Conservation (phyloP, 2,888 invertebrate genomes). For the Phyllotreta cruciferae region DNA sequence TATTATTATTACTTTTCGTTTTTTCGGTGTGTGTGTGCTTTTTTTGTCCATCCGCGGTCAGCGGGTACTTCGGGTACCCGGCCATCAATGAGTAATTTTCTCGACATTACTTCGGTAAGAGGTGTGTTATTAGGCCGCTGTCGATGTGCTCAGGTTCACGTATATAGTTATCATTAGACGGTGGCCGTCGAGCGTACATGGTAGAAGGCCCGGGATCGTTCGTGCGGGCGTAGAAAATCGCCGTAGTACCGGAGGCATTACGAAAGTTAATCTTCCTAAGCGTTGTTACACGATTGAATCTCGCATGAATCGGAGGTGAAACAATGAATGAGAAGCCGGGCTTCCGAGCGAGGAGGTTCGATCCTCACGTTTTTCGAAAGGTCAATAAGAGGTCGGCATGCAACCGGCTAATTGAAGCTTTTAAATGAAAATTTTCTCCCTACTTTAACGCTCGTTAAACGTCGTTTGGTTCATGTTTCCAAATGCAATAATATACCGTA, state of each 20-base stretch:
- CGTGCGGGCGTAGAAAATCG: conserved; percentile 34
- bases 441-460: too few relatives aligned
- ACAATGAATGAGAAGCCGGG: too few relatives aligned
- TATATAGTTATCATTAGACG: conserved; percentile 41
- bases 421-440: conserved; percentile 21
- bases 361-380: conserved; percentile 41
- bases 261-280: too few relatives aligned
- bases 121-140: conserved; percentile 38
- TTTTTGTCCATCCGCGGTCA: conserved; percentile 9
- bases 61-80: background rate
- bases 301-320: too few relatives aligned
- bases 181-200: conserved; percentile 37
- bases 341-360: conserved; percentile 39
- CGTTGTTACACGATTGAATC: too few relatives aligned
- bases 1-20: too few relatives aligned
- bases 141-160: conserved; percentile 34
- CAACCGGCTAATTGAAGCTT: conserved; percentile 43
- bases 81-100: conserved; percentile 37
- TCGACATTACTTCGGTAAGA: conserved; percentile 35
- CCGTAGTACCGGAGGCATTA: conserved; percentile 12
- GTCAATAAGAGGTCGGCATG: conserved; percentile 43
- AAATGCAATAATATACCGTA: too few relatives aligned
- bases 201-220: conserved; percentile 36
- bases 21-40: background rate
- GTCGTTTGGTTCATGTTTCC: too few relatives aligned